Conservation (phyloP, 2,797 vertebrate genomes). For the Liasis olivaceus region DNA sequence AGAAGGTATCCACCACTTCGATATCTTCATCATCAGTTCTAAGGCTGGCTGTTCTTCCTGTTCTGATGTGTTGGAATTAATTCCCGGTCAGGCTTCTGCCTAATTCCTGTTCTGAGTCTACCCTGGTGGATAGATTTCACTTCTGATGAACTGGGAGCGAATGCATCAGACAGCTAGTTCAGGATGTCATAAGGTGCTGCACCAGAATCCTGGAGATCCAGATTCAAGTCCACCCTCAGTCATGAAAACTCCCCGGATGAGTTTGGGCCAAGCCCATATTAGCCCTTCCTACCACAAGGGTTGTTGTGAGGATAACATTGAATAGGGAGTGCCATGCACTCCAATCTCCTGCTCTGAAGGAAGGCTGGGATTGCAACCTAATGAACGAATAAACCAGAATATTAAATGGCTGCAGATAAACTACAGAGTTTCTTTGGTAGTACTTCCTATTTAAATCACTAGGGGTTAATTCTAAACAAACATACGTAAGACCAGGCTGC, state of each 20-base stretch:
- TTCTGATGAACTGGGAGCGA: not conserved
- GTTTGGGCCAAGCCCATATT: not conserved
- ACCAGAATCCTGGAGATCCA: not conserved
- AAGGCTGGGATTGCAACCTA: not conserved
- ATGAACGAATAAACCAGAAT: not conserved
- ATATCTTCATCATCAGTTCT: not conserved
- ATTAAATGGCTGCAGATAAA: not conserved
- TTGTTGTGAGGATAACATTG: not conserved
- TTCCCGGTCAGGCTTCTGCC: not conserved
- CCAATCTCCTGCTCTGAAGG: not conserved
- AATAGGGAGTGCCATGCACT: not conserved
- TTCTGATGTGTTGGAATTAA: not conserved
- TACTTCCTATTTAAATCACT: not conserved
- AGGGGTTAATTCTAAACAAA: not conserved
- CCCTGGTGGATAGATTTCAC: not conserved
- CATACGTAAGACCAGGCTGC: not conserved
- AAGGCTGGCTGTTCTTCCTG: not conserved
- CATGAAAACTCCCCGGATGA: not conserved
- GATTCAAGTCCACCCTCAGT: not conserved
- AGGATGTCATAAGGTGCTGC: not conserved
- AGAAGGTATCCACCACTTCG: not conserved
- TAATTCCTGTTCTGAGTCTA: not conserved
- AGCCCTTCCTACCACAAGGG: not conserved
- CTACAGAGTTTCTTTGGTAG: not conserved
- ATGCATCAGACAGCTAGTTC: not conserved